A percentile compares a stretch with the other conserved stretches of the same genome.
Evolutionary conservation across 1,140 invertebrate genomes (phyloP).

Genomic region (Agrilus planipennis): DNA sequence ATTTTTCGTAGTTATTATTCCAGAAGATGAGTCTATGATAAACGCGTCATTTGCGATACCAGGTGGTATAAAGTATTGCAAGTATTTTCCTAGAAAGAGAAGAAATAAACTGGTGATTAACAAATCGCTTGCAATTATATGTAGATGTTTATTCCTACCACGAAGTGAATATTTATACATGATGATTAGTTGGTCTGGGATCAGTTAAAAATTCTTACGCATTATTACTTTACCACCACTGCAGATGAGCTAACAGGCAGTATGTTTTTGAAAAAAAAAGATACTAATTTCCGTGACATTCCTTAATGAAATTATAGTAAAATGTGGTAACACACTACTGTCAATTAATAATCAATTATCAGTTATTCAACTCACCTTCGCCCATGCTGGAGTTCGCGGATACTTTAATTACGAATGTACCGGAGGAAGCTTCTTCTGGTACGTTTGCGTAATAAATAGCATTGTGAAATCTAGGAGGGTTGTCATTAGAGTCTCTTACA

Average conservation of each 20-base stretch:
- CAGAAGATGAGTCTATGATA: constrained; percentile 58
- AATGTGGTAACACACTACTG: too few relatives aligned
- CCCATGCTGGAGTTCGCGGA: constrained; percentile 57
- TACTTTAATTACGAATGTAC: constrained; percentile 66
- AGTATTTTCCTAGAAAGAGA: constrained; percentile 55
- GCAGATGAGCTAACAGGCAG: too few relatives aligned
- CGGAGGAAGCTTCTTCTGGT: constrained; percentile 64
- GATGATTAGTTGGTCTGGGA: too few relatives aligned
- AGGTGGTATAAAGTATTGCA: constrained; percentile 74
- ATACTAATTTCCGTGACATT: too few relatives aligned
- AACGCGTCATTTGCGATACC: constrained; percentile 73
- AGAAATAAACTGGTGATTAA: constrained; percentile 16
- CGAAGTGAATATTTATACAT: too few relatives aligned
- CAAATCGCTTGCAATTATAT: too few relatives aligned
- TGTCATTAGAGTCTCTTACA: constrained; percentile 59
- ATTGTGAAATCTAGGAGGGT: constrained; percentile 69
- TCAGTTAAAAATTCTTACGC: too few relatives aligned
- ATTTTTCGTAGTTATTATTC: constrained; percentile 62
- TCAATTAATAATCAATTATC: constrained; percentile 21
- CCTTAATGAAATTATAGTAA: too few relatives aligned
- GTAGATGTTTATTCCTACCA: too few relatives aligned
- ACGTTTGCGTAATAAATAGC: constrained; percentile 63
- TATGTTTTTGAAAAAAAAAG: too few relatives aligned
- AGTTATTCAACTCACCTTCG: constrained; percentile 37
- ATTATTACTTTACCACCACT: too few relatives aligned